Evolutionary conservation across 2,888 invertebrate species (phyloP).

Genomic region (Piscicola geometra): DNA sequence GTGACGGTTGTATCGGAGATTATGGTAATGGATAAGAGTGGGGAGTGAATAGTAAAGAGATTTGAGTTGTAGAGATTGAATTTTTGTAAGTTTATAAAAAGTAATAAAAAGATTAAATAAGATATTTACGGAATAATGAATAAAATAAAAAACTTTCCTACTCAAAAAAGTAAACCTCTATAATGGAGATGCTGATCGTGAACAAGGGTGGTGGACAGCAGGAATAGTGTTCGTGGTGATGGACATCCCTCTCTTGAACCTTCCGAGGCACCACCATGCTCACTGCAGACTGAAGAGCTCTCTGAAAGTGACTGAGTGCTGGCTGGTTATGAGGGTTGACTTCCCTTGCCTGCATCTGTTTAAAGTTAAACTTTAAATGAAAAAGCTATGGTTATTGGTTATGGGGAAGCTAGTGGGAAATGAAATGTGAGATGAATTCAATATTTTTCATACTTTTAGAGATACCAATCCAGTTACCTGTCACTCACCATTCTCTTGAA

Average conservation of each 20-base stretch:
- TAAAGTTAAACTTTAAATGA: too few species aligned
- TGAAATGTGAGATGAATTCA: too few species aligned
- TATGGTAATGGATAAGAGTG: too few species aligned
- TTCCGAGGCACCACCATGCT: slow-evolving; percentile 56
- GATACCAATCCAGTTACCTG: too few species aligned
- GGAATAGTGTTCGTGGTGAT: slow-evolving; percentile 83
- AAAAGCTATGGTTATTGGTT: too few species aligned
- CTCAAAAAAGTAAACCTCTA: slow-evolving; percentile 68
- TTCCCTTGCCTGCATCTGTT: slow-evolving; percentile 45
- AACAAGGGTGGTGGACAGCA: slow-evolving; percentile 85
- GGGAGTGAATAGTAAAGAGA: too few species aligned
- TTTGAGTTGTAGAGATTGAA: too few species aligned
- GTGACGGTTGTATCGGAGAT: not conserved
- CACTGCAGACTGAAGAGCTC: slow-evolving; percentile 52
- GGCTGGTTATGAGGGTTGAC: slow-evolving; percentile 33
- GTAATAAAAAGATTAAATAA: not conserved
- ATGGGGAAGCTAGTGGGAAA: too few species aligned
- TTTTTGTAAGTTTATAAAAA: not conserved
- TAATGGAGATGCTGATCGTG: slow-evolving; percentile 80
- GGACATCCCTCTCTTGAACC: slow-evolving; percentile 53
- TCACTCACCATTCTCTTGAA: not conserved
- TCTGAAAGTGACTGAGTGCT: slow-evolving; percentile 45
- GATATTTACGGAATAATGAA: not conserved
- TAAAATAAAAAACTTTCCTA: too few species aligned
- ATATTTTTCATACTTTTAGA: too few species aligned